phyloP scores from a whole-genome alignment of 1,140 invertebrate genomes.

The Philaenus spumarius region DNA sequence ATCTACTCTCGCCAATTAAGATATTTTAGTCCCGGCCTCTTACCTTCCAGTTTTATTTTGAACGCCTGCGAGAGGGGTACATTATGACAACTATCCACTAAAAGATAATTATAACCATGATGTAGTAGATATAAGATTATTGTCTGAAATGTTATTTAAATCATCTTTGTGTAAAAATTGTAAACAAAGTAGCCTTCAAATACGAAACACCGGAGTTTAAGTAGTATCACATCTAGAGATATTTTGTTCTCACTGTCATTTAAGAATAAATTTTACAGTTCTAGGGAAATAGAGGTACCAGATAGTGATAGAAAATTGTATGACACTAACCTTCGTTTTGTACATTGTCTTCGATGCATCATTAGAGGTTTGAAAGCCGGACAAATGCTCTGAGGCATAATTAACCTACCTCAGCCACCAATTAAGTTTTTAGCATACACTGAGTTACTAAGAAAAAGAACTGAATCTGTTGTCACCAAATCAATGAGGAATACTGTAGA shows the following conservation, averaged over 20 bases:
- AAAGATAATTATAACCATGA: background rate
- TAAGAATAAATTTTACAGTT: conserved; percentile 8
- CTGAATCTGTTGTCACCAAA: background rate
- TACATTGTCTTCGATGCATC: conserved; percentile 16
- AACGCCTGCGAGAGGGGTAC: no score
- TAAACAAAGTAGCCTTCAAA: background rate
- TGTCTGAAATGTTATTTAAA: background rate
- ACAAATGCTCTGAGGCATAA: conserved; percentile 1
- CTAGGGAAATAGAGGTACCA: conserved; percentile 3
- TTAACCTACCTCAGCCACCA: conserved; percentile 20
- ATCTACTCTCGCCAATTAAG: no score
- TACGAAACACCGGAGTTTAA: background rate
- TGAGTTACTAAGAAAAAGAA: background rate
- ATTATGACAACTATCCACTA: no score
- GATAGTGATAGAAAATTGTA: conserved; percentile 12
- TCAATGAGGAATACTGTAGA: conserved; percentile 9
- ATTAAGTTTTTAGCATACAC: conserved; percentile 7
- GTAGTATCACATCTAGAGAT: background rate
- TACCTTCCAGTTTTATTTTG: no score
- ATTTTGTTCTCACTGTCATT: conserved; percentile 10
- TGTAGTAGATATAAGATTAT: background rate
- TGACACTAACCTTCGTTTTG: conserved; percentile 22
- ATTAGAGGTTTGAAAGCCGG: conserved; percentile 11
- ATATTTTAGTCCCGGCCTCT: no score
- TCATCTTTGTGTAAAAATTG: background rate